Evolutionary conservation across 2,797 vertebrate genomes (phyloP).

Genomic region (Ataeniobius toweri): DNA sequence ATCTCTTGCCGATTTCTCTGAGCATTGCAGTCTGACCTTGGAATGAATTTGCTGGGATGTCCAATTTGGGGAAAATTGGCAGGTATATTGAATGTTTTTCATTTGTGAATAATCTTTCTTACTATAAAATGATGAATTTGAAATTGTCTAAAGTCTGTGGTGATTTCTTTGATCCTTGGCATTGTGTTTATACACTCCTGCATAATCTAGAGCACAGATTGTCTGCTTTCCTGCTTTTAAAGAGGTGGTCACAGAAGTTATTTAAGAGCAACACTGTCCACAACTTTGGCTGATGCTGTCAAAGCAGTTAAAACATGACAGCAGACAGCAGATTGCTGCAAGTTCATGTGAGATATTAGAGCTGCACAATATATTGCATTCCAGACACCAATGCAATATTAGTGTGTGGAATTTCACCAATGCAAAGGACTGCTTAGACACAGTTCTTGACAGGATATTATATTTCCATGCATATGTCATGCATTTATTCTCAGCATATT

Average conservation of each 20-base stretch:
- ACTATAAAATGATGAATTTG: not conserved
- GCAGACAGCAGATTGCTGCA: not conserved
- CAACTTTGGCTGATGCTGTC: not conserved
- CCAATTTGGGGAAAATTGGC: not conserved
- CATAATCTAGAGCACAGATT: not conserved
- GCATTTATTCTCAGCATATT: not conserved
- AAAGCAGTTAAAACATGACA: constrained; percentile 23
- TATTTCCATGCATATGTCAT: not conserved
- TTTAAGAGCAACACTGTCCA: not conserved
- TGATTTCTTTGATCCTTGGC: not conserved
- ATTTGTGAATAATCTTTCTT: not conserved
- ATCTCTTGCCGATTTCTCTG: not conserved
- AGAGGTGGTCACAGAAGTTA: not conserved
- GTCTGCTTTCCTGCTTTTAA: not conserved
- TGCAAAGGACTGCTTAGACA: not conserved
- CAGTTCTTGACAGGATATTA: too few relatives aligned
- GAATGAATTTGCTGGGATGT: not conserved
- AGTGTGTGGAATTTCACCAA: not conserved
- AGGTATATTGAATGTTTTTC: not conserved
- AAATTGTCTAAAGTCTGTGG: not conserved
- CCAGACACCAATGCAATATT: not conserved
- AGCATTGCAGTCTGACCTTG: not conserved
- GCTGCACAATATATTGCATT: not conserved
- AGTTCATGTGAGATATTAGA: constrained; percentile 10
- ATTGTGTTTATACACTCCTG: not conserved